A percentile compares a stretch with the other conserved stretches of the same genome.
Evolutionary conservation across 2,888 invertebrate species (phyloP).

Genomic region (Thalpophila matura): DNA sequence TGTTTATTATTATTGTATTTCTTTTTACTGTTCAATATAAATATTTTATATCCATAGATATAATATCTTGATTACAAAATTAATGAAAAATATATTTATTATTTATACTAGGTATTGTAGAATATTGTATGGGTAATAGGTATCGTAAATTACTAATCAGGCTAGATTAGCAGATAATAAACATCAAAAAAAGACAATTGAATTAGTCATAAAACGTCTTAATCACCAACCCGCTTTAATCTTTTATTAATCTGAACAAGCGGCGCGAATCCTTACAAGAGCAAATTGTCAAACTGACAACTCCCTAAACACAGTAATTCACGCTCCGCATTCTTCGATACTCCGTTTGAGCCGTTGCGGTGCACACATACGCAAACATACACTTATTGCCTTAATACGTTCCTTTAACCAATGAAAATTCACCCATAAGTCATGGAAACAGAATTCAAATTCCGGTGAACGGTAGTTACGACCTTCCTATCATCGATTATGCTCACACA

Average conservation of each 20-base stretch:
- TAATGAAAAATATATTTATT: background rate
- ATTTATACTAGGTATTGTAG: background rate
- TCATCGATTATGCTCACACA: conserved; percentile 74
- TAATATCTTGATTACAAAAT: background rate
- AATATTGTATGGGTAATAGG: no score
- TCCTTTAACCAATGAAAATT: conserved; percentile 52
- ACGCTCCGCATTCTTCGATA: conserved; percentile 90
- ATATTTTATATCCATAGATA: background rate
- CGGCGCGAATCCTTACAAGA: conserved; percentile 78
- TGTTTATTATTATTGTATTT: conserved; percentile 22
- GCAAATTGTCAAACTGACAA: conserved; percentile 88
- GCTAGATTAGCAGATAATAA: conserved; percentile 8
- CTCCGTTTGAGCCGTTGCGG: conserved; percentile 82
- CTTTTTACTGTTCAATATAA: background rate
- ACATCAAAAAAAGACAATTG: conserved; percentile 13
- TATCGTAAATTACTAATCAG: conserved; percentile 9
- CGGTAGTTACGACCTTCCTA: conserved; percentile 64
- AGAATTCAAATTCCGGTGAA: conserved; percentile 65
- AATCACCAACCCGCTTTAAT: conserved; percentile 50
- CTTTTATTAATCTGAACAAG: conserved; percentile 69
- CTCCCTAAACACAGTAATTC: conserved; percentile 89
- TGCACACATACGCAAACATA: conserved; percentile 81
- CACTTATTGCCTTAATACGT: conserved; percentile 81
- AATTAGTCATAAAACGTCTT: conserved; percentile 32
- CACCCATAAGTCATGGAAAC: conserved; percentile 31